Evolutionary conservation across 2,113 vertebrate species (phyloP), one percentile per base, ranked within the genome.

Genomic region (Scolopax mira): DNA sequence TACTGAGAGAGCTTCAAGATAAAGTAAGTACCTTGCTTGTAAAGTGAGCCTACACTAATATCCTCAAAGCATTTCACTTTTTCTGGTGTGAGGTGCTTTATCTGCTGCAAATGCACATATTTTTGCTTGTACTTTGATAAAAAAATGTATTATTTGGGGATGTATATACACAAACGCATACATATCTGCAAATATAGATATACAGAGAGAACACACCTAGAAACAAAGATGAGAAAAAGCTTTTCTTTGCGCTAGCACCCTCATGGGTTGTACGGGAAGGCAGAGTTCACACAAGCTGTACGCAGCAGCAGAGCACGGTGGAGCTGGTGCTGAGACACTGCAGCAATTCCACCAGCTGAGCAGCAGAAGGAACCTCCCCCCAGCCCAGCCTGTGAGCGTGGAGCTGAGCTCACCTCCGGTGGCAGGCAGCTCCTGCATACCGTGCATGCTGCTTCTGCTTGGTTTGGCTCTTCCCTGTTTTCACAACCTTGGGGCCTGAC

Each of bases 1-100:
- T 99, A 88, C 98, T 99, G 58, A 98, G 98, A 97, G 99, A 99
- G 95, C 98, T 99, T 94, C 98, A 98, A 88, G 98, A 99, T 95
- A 99, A 99, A 98, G 99, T 99, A 95, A 98, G 96, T 90, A 33
- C 46, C 33, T 13, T 79, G 44, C 51, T 57, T 74, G 27, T 46
- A 73, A 18, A 51, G 17, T 37, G 71, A 72, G 18, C 62, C 27
- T 89, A 30, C 27, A 11, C 1, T 42, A 51, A 60, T 61, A 74
- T 39, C n/a, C 65, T 86, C 58, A 39, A 51, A 51, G 18, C 18
- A 49, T 35, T 93, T 22, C 51, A 31, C 52, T 9, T 52, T 35
- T 75, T 67, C 51, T 88, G 30, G 41, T 54, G 31, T 39, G 37
- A 69, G 39, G 14, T 92, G 64, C 46, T 77, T 71, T 51, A 64